Evolutionary conservation across 2,888 invertebrate species (phyloP).

Genomic region (Melangyna quadrimaculata): DNA sequence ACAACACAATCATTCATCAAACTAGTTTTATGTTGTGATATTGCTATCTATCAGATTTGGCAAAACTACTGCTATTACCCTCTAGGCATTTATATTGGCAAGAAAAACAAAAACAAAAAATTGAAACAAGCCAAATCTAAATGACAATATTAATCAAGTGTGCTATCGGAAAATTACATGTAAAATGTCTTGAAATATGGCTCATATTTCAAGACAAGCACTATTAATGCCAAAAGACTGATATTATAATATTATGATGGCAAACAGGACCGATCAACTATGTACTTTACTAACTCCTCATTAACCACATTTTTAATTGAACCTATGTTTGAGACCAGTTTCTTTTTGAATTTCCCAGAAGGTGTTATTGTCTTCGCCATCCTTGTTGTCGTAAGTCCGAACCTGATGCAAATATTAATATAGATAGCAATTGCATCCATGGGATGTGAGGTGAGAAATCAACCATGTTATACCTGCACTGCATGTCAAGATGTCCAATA

Average conservation of each 20-base stretch:
- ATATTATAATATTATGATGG: background rate
- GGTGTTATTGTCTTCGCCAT: background rate
- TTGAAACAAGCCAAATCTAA: background rate
- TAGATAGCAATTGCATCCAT: background rate
- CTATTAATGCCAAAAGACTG: background rate
- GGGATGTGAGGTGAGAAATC: background rate
- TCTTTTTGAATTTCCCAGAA: background rate
- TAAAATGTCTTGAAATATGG: background rate
- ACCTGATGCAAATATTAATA: conserved; percentile 17
- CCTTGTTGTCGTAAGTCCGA: background rate
- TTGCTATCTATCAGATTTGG: background rate
- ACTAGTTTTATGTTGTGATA: background rate
- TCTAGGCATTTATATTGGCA: background rate
- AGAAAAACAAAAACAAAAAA: background rate
- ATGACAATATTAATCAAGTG: background rate
- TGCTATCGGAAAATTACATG: background rate
- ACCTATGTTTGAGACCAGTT: conserved; percentile 23
- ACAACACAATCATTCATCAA: background rate
- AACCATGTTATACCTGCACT: background rate
- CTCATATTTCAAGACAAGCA: background rate
- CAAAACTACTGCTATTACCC: background rate
- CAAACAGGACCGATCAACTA: conserved; percentile 20
- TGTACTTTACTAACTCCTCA: conserved; percentile 41
- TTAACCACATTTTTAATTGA: conserved; percentile 44
- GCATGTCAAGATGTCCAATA: background rate